A percentile compares a stretch with the other conserved stretches of the same genome.
Evolutionary conservation across 1,140 invertebrate species (phyloP).

Genomic region (Rhopalosiphum padi): DNA sequence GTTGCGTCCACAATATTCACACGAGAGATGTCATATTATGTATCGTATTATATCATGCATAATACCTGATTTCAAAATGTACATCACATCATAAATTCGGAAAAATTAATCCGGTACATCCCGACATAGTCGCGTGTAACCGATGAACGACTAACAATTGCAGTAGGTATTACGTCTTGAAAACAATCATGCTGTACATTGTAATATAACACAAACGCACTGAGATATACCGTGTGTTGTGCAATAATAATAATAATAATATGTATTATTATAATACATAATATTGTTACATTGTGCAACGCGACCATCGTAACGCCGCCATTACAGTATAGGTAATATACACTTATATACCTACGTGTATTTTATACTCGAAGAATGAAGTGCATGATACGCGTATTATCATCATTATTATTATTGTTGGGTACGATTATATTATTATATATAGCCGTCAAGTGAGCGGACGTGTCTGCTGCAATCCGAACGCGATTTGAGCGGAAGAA

Average conservation of each 20-base stretch:
- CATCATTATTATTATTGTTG: background rate
- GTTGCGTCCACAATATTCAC: background rate
- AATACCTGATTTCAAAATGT: too few relatives aligned
- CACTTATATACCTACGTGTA: background rate
- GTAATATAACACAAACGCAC: too few relatives aligned
- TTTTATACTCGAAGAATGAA: background rate
- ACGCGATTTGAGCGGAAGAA: background rate
- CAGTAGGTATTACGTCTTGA: background rate
- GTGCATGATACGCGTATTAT: background rate
- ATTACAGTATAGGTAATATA: too few relatives aligned
- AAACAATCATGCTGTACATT: background rate
- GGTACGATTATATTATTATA: background rate
- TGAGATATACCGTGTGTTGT: background rate
- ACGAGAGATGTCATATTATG: background rate
- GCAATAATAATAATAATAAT: background rate
- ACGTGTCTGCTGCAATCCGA: background rate
- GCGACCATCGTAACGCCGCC: background rate
- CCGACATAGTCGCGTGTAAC: too few relatives aligned
- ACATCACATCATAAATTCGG: background rate
- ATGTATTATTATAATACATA: background rate
- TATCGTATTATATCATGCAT: too few relatives aligned
- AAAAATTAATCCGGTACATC: background rate
- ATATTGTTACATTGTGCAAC: background rate
- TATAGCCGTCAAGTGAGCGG: background rate
- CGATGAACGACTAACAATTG: too few relatives aligned